A percentile compares a stretch with the other conserved stretches of the same genome.
Conservation (phyloP, 64 coral and sea anemone species). For the Orbicella faveolata region DNA sequence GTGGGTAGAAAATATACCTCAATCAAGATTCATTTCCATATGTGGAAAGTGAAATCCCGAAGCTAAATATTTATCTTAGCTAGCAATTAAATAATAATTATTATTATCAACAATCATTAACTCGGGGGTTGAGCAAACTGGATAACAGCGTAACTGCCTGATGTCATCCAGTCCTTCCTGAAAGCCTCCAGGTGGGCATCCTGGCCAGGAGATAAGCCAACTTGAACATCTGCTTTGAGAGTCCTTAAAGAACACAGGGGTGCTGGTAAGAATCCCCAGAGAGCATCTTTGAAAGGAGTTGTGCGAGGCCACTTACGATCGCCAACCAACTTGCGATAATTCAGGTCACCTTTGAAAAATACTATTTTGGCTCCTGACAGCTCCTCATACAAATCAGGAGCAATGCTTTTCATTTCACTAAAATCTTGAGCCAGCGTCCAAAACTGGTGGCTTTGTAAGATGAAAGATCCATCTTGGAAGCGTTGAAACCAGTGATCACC, state of each 20-base stretch:
- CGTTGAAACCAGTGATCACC: constrained; percentile 65
- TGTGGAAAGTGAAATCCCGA: neutral
- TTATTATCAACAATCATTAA: neutral
- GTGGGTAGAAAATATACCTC: too few species aligned
- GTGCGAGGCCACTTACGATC: constrained; percentile 90
- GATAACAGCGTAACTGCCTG: constrained; percentile 85
- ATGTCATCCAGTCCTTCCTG: constrained; percentile 93
- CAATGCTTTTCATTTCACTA: constrained; percentile 74
- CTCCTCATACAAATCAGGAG: constrained; percentile 72
- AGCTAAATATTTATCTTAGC: too few species aligned
- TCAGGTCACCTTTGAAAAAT: constrained; percentile 97
- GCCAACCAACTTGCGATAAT: constrained; percentile 96
- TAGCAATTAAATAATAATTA: neutral
- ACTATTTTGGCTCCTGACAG: constrained; percentile 82
- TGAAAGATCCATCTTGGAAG: constrained; percentile 77
- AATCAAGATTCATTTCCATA: too few species aligned
- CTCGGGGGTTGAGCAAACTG: constrained; percentile 52
- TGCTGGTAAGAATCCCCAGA: constrained; percentile 90
- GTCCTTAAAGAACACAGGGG: constrained; percentile 89
- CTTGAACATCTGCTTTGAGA: constrained; percentile 86
- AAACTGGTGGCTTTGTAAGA: constrained; percentile 70
- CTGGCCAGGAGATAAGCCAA: constrained; percentile 79
- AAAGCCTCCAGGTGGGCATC: constrained; percentile 40
- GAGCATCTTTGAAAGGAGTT: constrained; percentile 61
- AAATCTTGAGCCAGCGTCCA: constrained; percentile 93